Percentiles rank a stretch among this genome's conserved stretches.
phyloP scores from a whole-genome alignment of 2,113 vertebrate genomes.

The Suricata suricatta region DNA sequence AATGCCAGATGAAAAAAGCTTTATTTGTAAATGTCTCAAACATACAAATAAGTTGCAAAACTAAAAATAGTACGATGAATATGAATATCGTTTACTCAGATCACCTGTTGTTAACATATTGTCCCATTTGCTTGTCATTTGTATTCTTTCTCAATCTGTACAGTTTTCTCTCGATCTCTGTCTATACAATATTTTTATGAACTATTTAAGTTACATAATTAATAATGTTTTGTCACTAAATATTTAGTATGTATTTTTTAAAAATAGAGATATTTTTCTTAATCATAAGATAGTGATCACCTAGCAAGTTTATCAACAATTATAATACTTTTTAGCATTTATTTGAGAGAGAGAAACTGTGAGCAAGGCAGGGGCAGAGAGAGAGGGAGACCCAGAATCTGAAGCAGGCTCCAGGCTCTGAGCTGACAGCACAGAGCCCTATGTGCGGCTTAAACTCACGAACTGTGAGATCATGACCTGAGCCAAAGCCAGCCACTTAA shows the following conservation, averaged over 20 bases:
- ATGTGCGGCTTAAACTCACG: no score
- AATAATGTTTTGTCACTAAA: neutral
- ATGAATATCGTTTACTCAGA: neutral
- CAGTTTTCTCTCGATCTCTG: neutral
- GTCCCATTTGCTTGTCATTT: neutral
- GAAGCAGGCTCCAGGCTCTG: no score
- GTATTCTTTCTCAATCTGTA: neutral
- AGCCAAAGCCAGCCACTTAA: no score
- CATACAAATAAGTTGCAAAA: neutral
- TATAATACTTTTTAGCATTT: neutral
- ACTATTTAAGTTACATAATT: neutral
- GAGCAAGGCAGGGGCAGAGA: no score
- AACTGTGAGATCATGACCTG: no score
- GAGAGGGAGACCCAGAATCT: no score
- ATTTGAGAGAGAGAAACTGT: no score
- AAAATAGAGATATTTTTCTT: neutral
- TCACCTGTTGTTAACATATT: neutral
- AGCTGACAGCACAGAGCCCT: no score
- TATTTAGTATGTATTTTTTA: neutral
- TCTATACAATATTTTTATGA: neutral
- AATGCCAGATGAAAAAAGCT: neutral
- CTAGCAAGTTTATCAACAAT: neutral
- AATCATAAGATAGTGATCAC: neutral
- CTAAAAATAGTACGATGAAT: neutral
- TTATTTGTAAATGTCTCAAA: neutral